Conservation (phyloP, 2,113 vertebrate species). For the Thunnus maccoyii region DNA sequence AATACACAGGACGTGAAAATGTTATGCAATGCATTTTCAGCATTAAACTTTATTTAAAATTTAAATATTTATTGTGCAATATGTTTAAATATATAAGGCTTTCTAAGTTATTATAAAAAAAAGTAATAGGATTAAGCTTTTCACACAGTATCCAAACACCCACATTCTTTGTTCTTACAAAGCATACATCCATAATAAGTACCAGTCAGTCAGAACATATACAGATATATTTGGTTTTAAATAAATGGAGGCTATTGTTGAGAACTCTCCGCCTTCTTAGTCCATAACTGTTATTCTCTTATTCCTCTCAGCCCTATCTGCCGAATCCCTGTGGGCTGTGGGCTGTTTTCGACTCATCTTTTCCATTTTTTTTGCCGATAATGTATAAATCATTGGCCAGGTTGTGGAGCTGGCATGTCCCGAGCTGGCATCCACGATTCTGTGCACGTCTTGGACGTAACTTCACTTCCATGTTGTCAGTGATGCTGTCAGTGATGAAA, state of each 20-base stretch:
- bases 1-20: neutral
- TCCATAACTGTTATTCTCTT: constrained; percentile 9
- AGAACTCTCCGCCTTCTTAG: constrained; percentile 20
- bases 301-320: constrained; percentile 61
- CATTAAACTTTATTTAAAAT: neutral
- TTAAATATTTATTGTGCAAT: constrained; percentile 73
- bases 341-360: constrained; percentile 78
- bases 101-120: constrained; percentile 22
- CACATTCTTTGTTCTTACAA: constrained; percentile 19
- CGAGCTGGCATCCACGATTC: constrained; percentile 79
- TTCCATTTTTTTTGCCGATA: constrained; percentile 75
- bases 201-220: constrained; percentile 66
- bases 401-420: constrained; percentile 86
- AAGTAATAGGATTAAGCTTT: constrained; percentile 19
- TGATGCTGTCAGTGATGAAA: neutral
- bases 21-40: neutral
- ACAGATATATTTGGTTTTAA: constrained; percentile 50
- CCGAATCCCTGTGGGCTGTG: constrained; percentile 82
- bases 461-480: constrained; percentile 16
- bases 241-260: constrained; percentile 7
- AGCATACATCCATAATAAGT: constrained; percentile 53
- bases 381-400: constrained; percentile 82
- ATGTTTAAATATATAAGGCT: constrained; percentile 70
- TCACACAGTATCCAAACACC: constrained; percentile 27
- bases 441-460: constrained; percentile 63